Evolutionary conservation across 2,888 invertebrate species (phyloP), one percentile per base, ranked within the genome.

Genomic region (Merodon equestris): DNA sequence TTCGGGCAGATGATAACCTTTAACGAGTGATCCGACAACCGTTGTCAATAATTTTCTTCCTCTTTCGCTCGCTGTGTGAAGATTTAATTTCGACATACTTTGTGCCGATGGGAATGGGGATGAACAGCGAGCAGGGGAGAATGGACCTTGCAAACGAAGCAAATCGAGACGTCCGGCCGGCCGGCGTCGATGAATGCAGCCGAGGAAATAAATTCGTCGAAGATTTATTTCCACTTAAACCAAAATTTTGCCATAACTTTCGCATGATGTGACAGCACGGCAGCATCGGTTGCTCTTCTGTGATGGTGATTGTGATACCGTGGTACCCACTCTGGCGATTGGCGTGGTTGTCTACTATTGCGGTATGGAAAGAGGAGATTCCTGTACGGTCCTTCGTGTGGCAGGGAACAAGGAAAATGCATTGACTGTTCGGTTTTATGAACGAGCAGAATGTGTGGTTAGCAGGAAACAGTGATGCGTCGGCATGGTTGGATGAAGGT

Each of bases 181-280:
- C 58, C 63, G 63, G 67, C 77, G 61, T 53, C 60, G 56, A 56
- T 72, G 72, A 67, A 77, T 67, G 56, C 67, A 61, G 67, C 72
- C 40, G 63, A 68, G 73, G 73, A 79, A 79, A 79, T 79, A 79
- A 79, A 79, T 79, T 79, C 57, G 42, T 51, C 42, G 13, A 73
- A 79, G 77, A 79, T 79, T 79, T 79, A 79, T 79, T 63, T 79
- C 77, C 77, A 79, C 77, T 79, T 79, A 73, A 79, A 73, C 42
- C 63, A 73, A 70, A 79, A 79, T 66, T 54, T 73, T 58, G 67
- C 77, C 73, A 73, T 79, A 79, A 79, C 77, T 79, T 68, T 68
- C 18, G 44, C 68, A 73, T 79, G 77, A 79, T 64, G 77, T 79
- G 72, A 67, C 77, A 66, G 54, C 27, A 27, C 4, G 51, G 53